Base-by-base conservation (phyloP, 2,888 invertebrate genomes). In the Drosophila mercatorum region DNA sequence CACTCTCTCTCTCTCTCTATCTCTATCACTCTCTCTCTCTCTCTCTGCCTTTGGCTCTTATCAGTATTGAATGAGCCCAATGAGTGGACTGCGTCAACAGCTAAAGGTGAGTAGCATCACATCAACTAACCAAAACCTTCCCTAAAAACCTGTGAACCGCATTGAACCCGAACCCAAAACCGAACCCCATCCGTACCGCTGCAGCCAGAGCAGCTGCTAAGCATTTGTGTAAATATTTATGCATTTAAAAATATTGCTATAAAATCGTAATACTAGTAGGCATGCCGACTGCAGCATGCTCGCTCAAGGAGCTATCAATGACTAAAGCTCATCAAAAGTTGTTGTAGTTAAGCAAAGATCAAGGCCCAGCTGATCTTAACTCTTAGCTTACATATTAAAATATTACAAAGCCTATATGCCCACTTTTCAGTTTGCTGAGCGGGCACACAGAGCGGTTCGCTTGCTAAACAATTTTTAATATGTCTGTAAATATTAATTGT, bases 21-120 rank as follows among this genome's bases (percentile, higher is more conserved):
- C 47, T 14, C 3, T 56, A 7, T 44, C 22, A 22, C 43, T 44
- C 0, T 11, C 22, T 22, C 0, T 44, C 1, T 22, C 34, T 43
- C 12, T 34, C 22, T 22, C 17, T 43, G 31, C 10, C 31, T 17
- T 40, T 43, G 47, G 60, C 62, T 53, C 44, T 58, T 59, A 70
- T 79, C 65, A 76, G 68, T 68, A 74, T 83, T 91, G 88, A 92
- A 92, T 92, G 92, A 92, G 91, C 88, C 91, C 92, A 75, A 92
- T 92, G 92, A 93, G 93, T 79, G 92, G 93, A 83, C 89, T 92
- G 79, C 92, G 92, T 69, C 92, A 92, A 71, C 92, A 92, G 82
- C 87, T 92, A 36, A 92, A 92, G 92, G 92, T 92, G 78, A 90
- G 91, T 86, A 71, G 17, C 41, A 14, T 40, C 38, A 44, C 55